Base-by-base conservation (phyloP, 2,113 vertebrate species). In the Rana temporaria region DNA sequence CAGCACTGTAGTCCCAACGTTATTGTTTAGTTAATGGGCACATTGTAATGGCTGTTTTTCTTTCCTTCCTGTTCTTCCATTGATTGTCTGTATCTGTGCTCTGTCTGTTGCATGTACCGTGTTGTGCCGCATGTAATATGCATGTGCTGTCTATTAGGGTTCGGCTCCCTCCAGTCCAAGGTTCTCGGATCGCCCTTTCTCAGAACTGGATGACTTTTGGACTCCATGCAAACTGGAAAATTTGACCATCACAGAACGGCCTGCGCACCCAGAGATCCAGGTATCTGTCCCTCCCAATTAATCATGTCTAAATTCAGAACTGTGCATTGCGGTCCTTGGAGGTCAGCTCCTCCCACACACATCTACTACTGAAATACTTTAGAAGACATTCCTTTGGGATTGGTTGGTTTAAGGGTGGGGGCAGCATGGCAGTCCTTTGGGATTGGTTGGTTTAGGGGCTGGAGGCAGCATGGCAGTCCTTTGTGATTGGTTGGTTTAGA, bases 221-320 rank as follows among this genome's bases (percentile, higher is more conserved):
- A 59, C 60, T 4, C 20, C 48, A 59, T 38, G 18, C 20, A 32
- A 69, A 42, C 55, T 57, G n/a, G 65, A 79, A 59, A 60, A 62
- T 17, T 8, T n/a, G n/a, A 67, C 17, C 69, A 34, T 17, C 48
- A 63, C 63, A 74, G 71, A 59, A 57, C 48, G 11, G 3, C 9
- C 48, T n/a, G 11, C 42, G 71, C 70, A 57, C n/a, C 71, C 80
- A 62, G 30, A 66, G 22, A 68, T 67, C 53, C 80, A 82, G 80
- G 80, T 82, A 82, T 11, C 42, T 53, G 14, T 38, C 6, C 6
- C 2, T 55, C 30, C 22, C 20, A 6, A 7, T 14, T 14, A 11
- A 12, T 42, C 1, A 42, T 48, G 42, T 14, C 8, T 48, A 12
- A 48, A 48, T 1, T 2, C 42, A 48, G 42, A 48, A 42, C 38